Evolutionary conservation across 2,888 invertebrate genomes (phyloP), one percentile per base, ranked within the genome.

Genomic region (Bombylius major): DNA sequence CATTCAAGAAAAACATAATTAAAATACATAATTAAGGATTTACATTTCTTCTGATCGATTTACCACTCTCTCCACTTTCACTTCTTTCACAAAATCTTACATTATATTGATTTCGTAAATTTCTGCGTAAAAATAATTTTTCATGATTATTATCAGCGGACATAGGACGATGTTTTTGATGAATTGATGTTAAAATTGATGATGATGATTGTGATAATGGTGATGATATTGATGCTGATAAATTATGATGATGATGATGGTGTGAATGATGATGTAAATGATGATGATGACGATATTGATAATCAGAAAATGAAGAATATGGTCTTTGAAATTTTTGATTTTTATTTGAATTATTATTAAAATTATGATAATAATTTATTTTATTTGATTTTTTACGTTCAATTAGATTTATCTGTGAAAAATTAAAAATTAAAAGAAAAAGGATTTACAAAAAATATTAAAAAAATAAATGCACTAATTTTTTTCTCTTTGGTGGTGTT

Each of bases 391-490:
- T 72, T 55, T 71, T 67, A 60, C 75, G 69, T 60, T 66, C 65
- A 59, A 70, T 70, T 62, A 75, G 70, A 66, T 72, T 74, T 64
- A 75, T 74, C 73, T 75, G 58, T n/a, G 58, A 47, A 58, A 50
- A 47, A 55, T 58, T 47, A 54, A 50, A 47, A 44, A 32, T 50
- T 51, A 51, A 49, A 47, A 13, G 32, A 23, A 23, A 23, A 23
- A 23, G 23, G 23, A 23, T 23, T 23, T 23, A 23, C 23, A 23
- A 23, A 23, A 23, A 23, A 23, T n/a, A n/a, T n/a, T n/a, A 23
- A 23, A 23, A 23, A 23, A 23, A 23, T 23, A 23, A 23, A 23
- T 23, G 23, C 23, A 23, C 23, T 23, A n/a, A n/a, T n/a, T 23
- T 23, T 23, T 23, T 23, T 23, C 23, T 39, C 6, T 50, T 50